phyloP scores from a whole-genome alignment of 2,113 vertebrate species.

The Chunga burmeisteri region DNA sequence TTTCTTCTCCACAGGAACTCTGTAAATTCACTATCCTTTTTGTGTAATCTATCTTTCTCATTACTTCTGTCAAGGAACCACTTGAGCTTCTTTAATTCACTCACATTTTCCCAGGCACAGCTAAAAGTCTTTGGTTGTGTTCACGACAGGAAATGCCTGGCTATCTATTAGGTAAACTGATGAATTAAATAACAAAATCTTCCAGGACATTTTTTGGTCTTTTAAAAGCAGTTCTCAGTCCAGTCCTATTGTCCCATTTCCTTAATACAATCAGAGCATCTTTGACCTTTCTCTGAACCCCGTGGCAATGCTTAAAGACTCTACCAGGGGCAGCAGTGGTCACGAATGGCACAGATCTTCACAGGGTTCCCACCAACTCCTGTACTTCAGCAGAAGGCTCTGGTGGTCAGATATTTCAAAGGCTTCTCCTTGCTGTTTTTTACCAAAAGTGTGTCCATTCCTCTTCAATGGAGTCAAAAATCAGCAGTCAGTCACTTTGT shows the following conservation, averaged over 20 bases:
- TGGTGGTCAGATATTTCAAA: background rate
- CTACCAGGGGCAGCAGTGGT: background rate
- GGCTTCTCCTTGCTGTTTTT: background rate
- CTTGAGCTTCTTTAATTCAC: conserved; percentile 12
- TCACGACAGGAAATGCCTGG: conserved; percentile 23
- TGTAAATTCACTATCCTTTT: background rate
- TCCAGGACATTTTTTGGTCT: background rate
- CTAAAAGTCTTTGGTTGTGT: background rate
- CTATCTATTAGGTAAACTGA: conserved; percentile 13
- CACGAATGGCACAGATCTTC: background rate
- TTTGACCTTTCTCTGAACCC: background rate
- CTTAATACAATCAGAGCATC: background rate
- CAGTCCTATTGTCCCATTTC: background rate
- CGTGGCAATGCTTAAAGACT: background rate
- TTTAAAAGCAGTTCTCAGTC: background rate
- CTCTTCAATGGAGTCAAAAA: background rate
- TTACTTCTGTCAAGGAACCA: background rate
- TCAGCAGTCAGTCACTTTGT: background rate
- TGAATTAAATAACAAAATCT: background rate
- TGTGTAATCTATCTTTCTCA: background rate
- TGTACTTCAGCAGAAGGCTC: background rate
- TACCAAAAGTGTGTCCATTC: background rate
- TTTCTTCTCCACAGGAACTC: background rate
- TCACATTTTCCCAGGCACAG: conserved; percentile 10
- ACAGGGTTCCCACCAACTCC: background rate